Base-by-base conservation (phyloP, 2,113 vertebrate genomes). In the Ammodytes dubius region DNA sequence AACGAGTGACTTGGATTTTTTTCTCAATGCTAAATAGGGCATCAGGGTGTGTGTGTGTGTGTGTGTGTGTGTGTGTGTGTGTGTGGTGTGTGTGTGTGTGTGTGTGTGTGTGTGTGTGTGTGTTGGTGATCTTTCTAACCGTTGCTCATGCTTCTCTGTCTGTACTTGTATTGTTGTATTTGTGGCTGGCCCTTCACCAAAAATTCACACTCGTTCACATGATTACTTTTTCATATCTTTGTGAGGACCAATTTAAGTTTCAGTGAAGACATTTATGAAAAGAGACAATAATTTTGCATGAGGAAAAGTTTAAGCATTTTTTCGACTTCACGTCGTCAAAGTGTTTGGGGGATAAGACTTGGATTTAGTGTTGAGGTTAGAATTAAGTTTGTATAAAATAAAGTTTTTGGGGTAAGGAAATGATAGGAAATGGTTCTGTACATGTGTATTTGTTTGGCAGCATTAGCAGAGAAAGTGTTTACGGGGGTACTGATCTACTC, bases 111-210 rank as follows among this genome's bases (percentile, higher is more conserved):
- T 19, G 4, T 35, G 46, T 68, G 81, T 52, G 75, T 63, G 76
- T 85, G 84, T 72, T 27, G 15, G 12, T 8, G 56, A 68, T 63
- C n/a, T 70, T 58, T 70, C 19, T 46, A 78, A 81, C 77, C 0
- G 54, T 70, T 6, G 0, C 77, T 86, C 57, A 50, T 69, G 17
- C 56, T 19, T 6, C 43, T 57, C 19, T 84, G 86, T 68, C 65
- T 85, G 47, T 63, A 75, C 84, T 81, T 88, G 89, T 27, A 27
- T 74, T 74, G 35, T 78, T 84, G 72, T 56, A 70, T 27, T 27
- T 27, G 27, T 0, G 8, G 6, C 64, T 74, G 75, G 66, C 43
- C 11, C 11, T 46, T 63, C 11, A 57, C 43, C 67, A 70, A 70
- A 46, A 49, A 19, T 8, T 11, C 46, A 77, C 10, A 57, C 13